Evolutionary conservation across 2,888 invertebrate species (phyloP).

Genomic region (Halictus quadricinctus): DNA sequence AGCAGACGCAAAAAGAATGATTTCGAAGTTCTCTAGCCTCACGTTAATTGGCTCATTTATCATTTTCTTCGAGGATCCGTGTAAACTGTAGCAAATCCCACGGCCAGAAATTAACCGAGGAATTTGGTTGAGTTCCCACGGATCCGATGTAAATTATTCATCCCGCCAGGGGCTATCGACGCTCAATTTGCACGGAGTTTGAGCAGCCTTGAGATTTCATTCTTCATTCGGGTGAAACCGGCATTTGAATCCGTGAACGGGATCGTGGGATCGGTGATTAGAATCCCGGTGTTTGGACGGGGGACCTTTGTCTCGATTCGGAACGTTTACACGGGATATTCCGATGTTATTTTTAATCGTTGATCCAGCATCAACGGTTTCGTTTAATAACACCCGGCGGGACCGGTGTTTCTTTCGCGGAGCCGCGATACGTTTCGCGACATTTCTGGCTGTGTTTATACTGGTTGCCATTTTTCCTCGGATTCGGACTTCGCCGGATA

Average conservation of each 20-base stretch:
- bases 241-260: conserved; percentile 62
- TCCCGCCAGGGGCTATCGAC: conserved; percentile 65
- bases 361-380: not conserved
- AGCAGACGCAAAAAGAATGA: not conserved
- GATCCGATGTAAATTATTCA: conserved; percentile 68
- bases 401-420: not conserved
- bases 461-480: not conserved
- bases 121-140: conserved; percentile 61
- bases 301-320: conserved; percentile 26
- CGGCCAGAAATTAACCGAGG: conserved; percentile 62
- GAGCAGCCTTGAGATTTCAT: conserved; percentile 66
- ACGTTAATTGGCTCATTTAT: not conserved
- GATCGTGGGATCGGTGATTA: conserved; percentile 58
- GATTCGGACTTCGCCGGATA: not conserved
- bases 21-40: not conserved
- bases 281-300: conserved; percentile 45
- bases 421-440: not conserved
- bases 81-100: conserved; percentile 47
- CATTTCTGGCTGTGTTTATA: not conserved
- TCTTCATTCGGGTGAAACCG: conserved; percentile 50
- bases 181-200: conserved; percentile 65
- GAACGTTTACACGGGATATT: not conserved
- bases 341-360: conserved; percentile 4
- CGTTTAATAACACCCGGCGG: not conserved
- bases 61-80: conserved; percentile 34